Conservation (phyloP, 1,140 invertebrate species). For the Pachypsylla venusta region DNA sequence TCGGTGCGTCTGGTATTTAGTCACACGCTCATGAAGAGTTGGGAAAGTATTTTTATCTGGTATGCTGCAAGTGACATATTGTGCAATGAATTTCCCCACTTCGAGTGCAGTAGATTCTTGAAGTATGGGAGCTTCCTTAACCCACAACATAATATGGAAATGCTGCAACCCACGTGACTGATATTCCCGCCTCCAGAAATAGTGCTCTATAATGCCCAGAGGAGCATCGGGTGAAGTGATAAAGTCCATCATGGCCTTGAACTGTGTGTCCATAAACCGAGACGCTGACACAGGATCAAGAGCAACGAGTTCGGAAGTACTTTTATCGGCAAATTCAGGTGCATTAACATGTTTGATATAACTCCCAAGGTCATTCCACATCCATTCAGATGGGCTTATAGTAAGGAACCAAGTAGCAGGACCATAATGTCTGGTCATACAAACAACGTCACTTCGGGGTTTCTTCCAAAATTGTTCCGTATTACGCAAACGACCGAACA, state of each 20-base stretch:
- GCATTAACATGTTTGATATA: conserved; percentile 20
- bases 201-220: conserved; percentile 22
- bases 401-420: conserved; percentile 20
- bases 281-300: conserved; percentile 23
- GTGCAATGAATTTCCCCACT: conserved; percentile 27
- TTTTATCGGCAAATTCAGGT: conserved; percentile 13
- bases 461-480: conserved; percentile 21
- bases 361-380: conserved; percentile 17
- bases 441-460: conserved; percentile 19
- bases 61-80: conserved; percentile 27
- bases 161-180: conserved; percentile 20
- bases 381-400: conserved; percentile 16
- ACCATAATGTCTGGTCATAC: conserved; percentile 20
- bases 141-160: conserved; percentile 21
- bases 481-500: conserved; percentile 21
- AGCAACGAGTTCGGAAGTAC: conserved; percentile 21
- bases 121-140: conserved; percentile 20
- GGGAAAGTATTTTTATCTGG: not conserved
- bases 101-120: conserved; percentile 18
- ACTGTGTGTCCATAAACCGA: conserved; percentile 22
- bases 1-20: conserved; percentile 22
- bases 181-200: conserved; percentile 22
- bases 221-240: conserved; percentile 21
- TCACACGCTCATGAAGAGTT: conserved; percentile 21
- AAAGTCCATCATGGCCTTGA: conserved; percentile 23